phyloP scores from a whole-genome alignment of 2,797 vertebrate species.

The Poecilia gillii region DNA sequence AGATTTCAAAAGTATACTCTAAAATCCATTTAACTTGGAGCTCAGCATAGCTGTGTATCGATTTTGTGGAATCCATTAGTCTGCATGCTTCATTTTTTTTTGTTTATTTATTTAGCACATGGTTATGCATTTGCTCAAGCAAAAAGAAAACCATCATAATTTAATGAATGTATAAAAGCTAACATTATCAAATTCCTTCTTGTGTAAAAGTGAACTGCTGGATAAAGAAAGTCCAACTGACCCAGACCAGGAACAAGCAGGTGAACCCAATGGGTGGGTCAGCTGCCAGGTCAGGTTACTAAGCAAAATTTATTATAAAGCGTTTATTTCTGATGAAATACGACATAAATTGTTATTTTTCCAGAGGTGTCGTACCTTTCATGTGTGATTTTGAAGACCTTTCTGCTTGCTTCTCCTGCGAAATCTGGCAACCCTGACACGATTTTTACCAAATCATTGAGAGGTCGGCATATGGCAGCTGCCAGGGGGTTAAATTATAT shows the following conservation, averaged over 20 bases:
- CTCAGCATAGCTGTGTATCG: background rate
- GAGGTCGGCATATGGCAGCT: constrained; percentile 51
- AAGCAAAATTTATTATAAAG: background rate
- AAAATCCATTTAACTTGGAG: background rate
- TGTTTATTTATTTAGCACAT: background rate
- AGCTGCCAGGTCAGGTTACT: background rate
- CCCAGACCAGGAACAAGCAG: background rate
- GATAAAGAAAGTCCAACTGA: background rate
- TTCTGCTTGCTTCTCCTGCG: background rate
- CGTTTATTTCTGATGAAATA: background rate
- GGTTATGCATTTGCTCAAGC: background rate
- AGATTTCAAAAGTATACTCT: background rate
- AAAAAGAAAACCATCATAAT: background rate
- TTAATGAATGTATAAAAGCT: background rate
- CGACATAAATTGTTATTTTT: background rate
- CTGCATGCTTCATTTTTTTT: background rate
- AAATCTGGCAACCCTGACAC: background rate
- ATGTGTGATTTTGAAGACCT: background rate
- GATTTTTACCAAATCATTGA: background rate
- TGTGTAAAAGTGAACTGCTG: background rate
- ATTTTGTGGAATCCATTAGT: background rate
- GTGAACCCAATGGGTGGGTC: background rate
- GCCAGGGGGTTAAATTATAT: background rate
- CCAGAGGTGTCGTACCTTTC: background rate
- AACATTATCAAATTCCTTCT: background rate